Evolutionary conservation across 2,888 invertebrate species (phyloP).

Genomic region (Drosophila infuscata): DNA sequence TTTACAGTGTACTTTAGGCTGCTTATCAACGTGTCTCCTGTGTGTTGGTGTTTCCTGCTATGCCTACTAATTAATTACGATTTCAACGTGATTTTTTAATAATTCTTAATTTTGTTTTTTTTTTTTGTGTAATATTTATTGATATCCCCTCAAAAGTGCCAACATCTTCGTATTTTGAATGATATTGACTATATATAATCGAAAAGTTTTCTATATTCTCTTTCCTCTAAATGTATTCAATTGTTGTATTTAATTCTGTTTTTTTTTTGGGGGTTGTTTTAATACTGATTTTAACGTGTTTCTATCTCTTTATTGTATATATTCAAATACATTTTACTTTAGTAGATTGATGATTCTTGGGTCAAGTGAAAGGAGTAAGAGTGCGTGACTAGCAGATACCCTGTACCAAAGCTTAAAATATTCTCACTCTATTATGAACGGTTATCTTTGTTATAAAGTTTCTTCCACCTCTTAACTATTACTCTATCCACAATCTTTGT

Average conservation of each 20-base stretch:
- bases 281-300: background rate
- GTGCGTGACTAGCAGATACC: background rate
- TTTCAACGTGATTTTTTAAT: conserved; percentile 24
- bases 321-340: background rate
- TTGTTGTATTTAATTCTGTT: background rate
- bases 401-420: conserved; percentile 1
- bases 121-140: conserved; percentile 44
- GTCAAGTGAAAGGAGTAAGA: background rate
- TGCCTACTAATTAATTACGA: conserved; percentile 59
- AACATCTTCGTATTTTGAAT: conserved; percentile 18
- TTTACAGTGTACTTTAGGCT: conserved; percentile 76
- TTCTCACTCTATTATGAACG: background rate
- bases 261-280: background rate
- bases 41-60: conserved; percentile 70
- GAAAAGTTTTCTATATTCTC: conserved; percentile 64
- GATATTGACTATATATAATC: conserved; percentile 35
- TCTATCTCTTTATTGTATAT: background rate
- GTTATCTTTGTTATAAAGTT: background rate
- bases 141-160: conserved; percentile 32
- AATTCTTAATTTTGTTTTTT: conserved; percentile 6
- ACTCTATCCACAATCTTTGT: background rate
- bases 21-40: conserved; percentile 71
- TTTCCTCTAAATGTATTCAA: conserved; percentile 4
- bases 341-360: conserved; percentile 12
- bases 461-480: background rate